phyloP scores from a whole-genome alignment of 2,888 invertebrate species.

The Gortyna flavago region DNA sequence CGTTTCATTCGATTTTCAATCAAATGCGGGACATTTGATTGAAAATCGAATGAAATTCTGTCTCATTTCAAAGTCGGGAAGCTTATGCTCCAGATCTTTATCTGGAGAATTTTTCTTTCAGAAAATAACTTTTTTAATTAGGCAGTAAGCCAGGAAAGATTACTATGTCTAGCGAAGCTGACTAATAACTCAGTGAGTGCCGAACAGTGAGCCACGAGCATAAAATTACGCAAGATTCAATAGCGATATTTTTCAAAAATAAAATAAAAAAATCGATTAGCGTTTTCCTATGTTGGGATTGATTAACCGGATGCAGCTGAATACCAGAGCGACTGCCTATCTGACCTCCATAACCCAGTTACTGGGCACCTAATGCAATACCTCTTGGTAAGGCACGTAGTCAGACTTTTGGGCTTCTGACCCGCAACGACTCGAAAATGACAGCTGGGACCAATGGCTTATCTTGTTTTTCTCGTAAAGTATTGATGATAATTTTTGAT shows the following conservation, averaged over 20 bases:
- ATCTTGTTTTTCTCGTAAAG: not conserved
- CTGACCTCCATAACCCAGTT: too few relatives aligned
- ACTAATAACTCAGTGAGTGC: not conserved
- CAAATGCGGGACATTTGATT: too few relatives aligned
- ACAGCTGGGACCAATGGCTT: not conserved
- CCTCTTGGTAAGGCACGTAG: too few relatives aligned
- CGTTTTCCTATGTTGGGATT: not conserved
- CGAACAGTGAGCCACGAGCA: not conserved
- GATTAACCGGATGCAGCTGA: not conserved
- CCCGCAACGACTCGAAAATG: too few relatives aligned
- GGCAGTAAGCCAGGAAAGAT: not conserved
- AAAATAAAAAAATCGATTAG: not conserved
- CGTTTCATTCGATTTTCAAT: not conserved
- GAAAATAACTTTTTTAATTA: conserved; percentile 26
- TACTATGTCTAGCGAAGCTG: not conserved
- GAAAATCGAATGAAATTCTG: too few relatives aligned
- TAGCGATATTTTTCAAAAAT: not conserved
- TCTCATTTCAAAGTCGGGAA: not conserved
- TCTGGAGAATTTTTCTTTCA: not conserved
- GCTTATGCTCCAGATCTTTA: not conserved
- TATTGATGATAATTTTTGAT: not conserved
- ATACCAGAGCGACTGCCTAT: too few relatives aligned
- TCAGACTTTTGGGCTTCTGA: too few relatives aligned
- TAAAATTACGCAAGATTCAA: not conserved
- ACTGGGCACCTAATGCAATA: too few relatives aligned